Conservation (phyloP, 2,797 vertebrate genomes). For the Eutrigla gurnardus region DNA sequence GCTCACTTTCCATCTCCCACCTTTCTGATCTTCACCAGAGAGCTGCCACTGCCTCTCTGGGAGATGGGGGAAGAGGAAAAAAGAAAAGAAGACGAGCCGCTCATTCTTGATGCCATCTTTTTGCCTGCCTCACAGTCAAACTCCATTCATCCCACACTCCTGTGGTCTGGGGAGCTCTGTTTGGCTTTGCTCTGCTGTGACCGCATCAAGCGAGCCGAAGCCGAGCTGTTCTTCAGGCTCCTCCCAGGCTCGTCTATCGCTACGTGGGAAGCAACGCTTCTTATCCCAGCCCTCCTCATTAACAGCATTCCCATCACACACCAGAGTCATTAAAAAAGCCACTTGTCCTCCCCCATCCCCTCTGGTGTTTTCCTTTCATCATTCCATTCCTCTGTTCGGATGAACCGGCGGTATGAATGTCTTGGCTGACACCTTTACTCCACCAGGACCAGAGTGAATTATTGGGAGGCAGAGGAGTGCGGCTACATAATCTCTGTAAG, state of each 20-base stretch:
- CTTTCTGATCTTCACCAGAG: conserved; percentile 80
- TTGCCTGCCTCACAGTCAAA: conserved; percentile 70
- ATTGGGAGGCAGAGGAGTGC: conserved; percentile 74
- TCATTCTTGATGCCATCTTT: conserved; percentile 66
- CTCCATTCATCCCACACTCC: conserved; percentile 67
- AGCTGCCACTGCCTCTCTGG: conserved; percentile 72
- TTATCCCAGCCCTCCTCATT: conserved; percentile 80
- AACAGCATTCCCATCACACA: conserved; percentile 78
- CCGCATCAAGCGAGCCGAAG: conserved; percentile 38
- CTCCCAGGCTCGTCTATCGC: conserved; percentile 63
- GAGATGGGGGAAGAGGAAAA: conserved; percentile 53
- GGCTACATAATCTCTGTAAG: conserved; percentile 71
- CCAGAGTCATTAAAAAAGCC: conserved; percentile 78
- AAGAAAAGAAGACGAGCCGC: conserved; percentile 50
- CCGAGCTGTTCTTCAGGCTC: conserved; percentile 55
- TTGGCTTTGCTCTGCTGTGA: conserved; percentile 54
- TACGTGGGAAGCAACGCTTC: conserved; percentile 71
- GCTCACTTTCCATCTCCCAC: conserved; percentile 76
- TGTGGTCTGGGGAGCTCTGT: conserved; percentile 65
- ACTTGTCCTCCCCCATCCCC: conserved; percentile 72
- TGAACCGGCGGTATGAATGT: conserved; percentile 62
- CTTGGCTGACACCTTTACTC: conserved; percentile 78
- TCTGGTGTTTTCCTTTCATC: conserved; percentile 79
- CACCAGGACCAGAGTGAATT: conserved; percentile 78
- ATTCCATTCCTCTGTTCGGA: conserved; percentile 61